Conservation (phyloP, 2,113 vertebrate genomes). For the Myrmecophaga tridactyla region DNA sequence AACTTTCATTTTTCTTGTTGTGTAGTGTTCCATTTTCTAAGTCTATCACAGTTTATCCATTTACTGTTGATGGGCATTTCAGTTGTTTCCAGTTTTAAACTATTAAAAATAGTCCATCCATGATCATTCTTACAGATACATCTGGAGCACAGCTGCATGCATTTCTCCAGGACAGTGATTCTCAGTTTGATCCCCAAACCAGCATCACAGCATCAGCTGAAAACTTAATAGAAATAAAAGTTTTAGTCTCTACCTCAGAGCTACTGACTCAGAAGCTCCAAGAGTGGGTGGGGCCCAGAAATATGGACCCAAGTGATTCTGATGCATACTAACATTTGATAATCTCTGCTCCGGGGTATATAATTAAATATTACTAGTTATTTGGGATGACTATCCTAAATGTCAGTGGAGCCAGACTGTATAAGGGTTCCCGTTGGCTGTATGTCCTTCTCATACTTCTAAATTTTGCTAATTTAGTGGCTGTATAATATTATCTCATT, state of each 20-base stretch:
- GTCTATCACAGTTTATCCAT: neutral
- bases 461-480: neutral
- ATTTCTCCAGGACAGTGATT: neutral
- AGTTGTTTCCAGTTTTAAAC: neutral
- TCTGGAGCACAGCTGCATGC: neutral
- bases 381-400: neutral
- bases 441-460: neutral
- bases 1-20: neutral
- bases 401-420: neutral
- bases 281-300: rapidly evolving
- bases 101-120: neutral
- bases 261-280: neutral
- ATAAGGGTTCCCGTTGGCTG: neutral
- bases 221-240: constrained; percentile 1
- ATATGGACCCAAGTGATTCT: neutral
- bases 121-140: neutral
- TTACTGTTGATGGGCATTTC: neutral
- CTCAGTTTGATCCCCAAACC: neutral
- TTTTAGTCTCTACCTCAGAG: neutral
- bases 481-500: neutral
- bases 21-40: neutral
- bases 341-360: neutral
- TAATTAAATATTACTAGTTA: neutral
- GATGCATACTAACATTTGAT: neutral
- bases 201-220: neutral